Percentiles rank a stretch among this genome's conserved stretches.
These are phyloP conservation scores for Hydrophis major DNA, from an alignment of 2,797 vertebrate species.

Conservation along the genomic window DNA sequence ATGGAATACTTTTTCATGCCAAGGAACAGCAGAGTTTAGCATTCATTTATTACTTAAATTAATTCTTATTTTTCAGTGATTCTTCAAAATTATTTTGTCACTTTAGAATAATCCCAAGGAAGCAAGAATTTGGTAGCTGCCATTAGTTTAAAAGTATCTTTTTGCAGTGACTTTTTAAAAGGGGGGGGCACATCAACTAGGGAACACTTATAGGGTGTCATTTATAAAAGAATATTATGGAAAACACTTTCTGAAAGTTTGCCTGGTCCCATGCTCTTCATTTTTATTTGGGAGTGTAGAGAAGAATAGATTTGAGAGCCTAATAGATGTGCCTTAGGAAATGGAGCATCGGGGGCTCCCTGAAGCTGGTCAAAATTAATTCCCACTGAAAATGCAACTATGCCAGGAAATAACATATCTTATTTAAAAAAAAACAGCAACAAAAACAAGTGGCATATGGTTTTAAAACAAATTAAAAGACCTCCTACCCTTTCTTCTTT, in stretches of 20 bases:
- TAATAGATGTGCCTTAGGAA: not conserved
- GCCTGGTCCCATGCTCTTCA: not conserved
- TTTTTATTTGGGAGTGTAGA: not conserved
- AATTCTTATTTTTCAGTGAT: not conserved
- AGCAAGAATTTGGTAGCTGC: not conserved
- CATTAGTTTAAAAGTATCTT: not conserved
- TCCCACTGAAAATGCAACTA: not conserved
- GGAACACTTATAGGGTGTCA: not conserved
- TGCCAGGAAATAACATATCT: not conserved
- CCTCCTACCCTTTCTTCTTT: not conserved
- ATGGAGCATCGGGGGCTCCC: not conserved
- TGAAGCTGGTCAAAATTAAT: not conserved
- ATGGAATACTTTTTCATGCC: not conserved
- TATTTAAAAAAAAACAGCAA: not conserved
- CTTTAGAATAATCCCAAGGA: not conserved
- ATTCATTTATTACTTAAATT: fast-evolving
- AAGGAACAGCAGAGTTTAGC: not conserved
- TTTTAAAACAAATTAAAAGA: not conserved
- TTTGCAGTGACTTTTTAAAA: not conserved
- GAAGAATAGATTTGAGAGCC: not conserved
- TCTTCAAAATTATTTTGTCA: not conserved
- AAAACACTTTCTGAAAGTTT: not conserved
- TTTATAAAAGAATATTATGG: not conserved
- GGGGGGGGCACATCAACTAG: not conserved
- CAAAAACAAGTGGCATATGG: not conserved